These are phyloP conservation scores for Bursaphelenchus okinawaensis DNA, from an alignment of 2,888 invertebrate genomes.

Conservation along the genomic window DNA sequence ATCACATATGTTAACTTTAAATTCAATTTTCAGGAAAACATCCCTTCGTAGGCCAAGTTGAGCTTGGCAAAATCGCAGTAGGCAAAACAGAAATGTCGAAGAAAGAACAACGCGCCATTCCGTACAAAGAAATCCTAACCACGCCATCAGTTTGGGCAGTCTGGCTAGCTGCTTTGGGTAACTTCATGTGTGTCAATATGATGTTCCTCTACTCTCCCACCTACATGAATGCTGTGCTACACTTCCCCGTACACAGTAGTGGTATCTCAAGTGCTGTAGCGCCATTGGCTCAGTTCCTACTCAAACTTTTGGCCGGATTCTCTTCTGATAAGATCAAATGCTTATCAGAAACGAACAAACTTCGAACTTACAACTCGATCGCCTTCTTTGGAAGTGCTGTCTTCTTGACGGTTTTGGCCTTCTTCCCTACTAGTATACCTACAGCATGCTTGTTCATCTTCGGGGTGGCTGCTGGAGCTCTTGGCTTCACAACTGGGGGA, in stretches of 20 bases:
- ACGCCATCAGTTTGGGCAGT: conserved; percentile 56
- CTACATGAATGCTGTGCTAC: conserved; percentile 43
- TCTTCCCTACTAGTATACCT: conserved; percentile 30
- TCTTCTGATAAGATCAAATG: conserved; percentile 39
- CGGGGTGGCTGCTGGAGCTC: conserved; percentile 32
- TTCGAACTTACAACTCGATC: conserved; percentile 53
- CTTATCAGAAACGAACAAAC: conserved; percentile 50
- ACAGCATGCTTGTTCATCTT: conserved; percentile 19
- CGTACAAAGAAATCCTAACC: conserved; percentile 42
- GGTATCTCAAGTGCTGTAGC: conserved; percentile 54
- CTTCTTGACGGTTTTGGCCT: conserved; percentile 44
- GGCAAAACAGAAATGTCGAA: conserved; percentile 52
- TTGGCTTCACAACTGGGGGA: conserved; percentile 50
- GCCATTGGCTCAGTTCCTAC: conserved; percentile 49
- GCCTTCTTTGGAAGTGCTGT: conserved; percentile 47
- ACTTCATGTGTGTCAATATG: conserved; percentile 54
- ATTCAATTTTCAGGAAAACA: conserved; percentile 34
- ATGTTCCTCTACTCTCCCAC: conserved; percentile 52
- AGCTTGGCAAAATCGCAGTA: conserved; percentile 51
- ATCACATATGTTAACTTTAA: no score
- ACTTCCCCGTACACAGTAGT: conserved; percentile 48
- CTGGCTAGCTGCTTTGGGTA: conserved; percentile 54
- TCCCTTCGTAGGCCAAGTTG: conserved; percentile 53
- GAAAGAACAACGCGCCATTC: conserved; percentile 41
- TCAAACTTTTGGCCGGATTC: conserved; percentile 45